Base-by-base conservation (phyloP, 2,888 invertebrate genomes). In the Vannuccia rotundouncinata region DNA sequence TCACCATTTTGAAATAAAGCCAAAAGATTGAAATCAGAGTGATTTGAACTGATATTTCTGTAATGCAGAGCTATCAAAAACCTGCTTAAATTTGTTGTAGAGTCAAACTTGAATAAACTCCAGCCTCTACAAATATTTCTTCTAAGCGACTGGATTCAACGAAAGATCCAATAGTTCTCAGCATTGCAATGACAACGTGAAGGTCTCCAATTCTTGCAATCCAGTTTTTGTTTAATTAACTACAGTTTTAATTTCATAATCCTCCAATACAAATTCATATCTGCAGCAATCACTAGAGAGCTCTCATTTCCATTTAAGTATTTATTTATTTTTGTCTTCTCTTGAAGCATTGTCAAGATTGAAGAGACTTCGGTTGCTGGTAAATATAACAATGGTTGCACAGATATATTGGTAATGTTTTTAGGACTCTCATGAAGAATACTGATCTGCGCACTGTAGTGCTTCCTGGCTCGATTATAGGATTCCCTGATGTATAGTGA, bases 171-270 rank as follows among this genome's bases (percentile, higher is more conserved):
- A 75, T 75, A 5, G 29, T 29, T 29, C 22, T 29, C 29, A 75
- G 75, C 75, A 75, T 75, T 29, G 29, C 29, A 75, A 75, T 29
- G 29, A 75, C 75, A 29, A 25, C 75, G 75, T 75, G 75, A 30
- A 75, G 75, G 75, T 75, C 75, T 75, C 75, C 29, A 75, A 75
- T 29, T 30, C 75, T 75, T 29, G 31, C 31, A 30, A 75, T 75
- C 75, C 29, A 75, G 75, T 29, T 29, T 28, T 75, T 75, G 29
- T 75, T 75, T 30, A n/a, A n/a, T n/a, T n/a, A 75, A 30, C 31
- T n/a, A 29, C 29, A 75, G 29, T 30, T 75, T 75, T 30, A 75
- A 29, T 30, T 75, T 30, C 75, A 75, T 29, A 75, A 75, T 29
- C 75, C 31, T 75, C 31, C 29, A 75, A 30, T 75, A 75, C 31